phyloP scores from a whole-genome alignment of 2,797 vertebrate species.

The Neosilurus hyrtlii region DNA sequence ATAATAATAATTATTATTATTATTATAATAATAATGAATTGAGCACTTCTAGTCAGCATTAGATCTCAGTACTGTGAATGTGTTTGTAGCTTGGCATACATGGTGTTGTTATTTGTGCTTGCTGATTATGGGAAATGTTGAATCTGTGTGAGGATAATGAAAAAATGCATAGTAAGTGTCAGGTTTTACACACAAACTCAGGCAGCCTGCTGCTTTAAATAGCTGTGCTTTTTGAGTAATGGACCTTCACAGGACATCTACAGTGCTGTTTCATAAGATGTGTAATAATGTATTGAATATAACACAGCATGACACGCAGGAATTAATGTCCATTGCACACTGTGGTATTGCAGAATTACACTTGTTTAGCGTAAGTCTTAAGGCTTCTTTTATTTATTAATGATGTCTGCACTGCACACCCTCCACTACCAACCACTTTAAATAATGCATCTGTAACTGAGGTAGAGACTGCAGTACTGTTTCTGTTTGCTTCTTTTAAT shows the following conservation, averaged over 20 bases:
- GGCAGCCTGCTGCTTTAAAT: slow-evolving; percentile 33
- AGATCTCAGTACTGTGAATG: slow-evolving; percentile 1
- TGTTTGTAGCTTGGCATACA: background rate
- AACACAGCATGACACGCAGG: slow-evolving; percentile 41
- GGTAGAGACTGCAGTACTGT: slow-evolving; percentile 39
- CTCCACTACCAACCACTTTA: slow-evolving; percentile 42
- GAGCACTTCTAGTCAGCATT: slow-evolving; percentile 17
- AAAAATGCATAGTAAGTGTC: background rate
- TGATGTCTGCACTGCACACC: slow-evolving; percentile 35
- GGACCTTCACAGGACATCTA: slow-evolving; percentile 38
- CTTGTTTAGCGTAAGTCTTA: slow-evolving; percentile 43
- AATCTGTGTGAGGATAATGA: background rate
- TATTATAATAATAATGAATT: background rate
- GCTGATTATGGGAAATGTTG: background rate
- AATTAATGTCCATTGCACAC: slow-evolving; percentile 49
- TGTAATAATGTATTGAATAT: slow-evolving; percentile 44
- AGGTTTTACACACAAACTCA: slow-evolving; percentile 19
- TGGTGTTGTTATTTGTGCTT: background rate
- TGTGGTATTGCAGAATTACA: slow-evolving; percentile 31
- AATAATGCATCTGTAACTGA: slow-evolving; percentile 55
- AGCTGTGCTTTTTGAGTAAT: slow-evolving; percentile 44
- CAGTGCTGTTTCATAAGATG: slow-evolving; percentile 30
- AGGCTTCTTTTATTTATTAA: slow-evolving; percentile 55
- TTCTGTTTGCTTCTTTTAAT: background rate
- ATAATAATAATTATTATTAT: background rate